These are phyloP conservation scores for Columba livia DNA, from an alignment of 2,113 vertebrate genomes.

Conservation along the genomic window DNA sequence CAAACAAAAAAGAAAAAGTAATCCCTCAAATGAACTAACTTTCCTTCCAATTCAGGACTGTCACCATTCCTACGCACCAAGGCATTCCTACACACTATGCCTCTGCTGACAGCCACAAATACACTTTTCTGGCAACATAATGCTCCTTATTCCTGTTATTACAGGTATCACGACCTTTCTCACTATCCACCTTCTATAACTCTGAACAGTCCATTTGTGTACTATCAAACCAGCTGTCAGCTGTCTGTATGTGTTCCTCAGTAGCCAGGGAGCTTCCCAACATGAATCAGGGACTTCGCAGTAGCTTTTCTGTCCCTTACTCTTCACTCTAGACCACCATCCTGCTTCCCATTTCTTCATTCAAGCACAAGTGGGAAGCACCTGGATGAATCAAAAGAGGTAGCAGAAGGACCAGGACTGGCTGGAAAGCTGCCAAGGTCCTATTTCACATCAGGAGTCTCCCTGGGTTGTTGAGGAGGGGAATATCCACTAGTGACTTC, in stretches of 20 bases:
- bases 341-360: not conserved
- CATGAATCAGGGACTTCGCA: not conserved
- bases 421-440: constrained; percentile 1
- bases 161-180: not conserved
- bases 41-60: not conserved
- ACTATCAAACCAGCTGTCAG: not conserved
- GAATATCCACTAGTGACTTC: not conserved
- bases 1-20: no score
- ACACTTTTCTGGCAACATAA: not conserved
- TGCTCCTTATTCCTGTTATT: not conserved
- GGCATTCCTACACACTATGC: not conserved
- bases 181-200: not conserved
- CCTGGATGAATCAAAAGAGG: not conserved
- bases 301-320: not conserved
- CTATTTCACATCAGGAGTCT: not conserved
- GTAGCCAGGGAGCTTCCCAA: not conserved
- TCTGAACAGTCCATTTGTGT: not conserved
- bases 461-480: not conserved
- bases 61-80: not conserved
- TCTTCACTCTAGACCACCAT: not conserved
- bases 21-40: not conserved
- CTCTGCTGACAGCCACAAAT: not conserved
- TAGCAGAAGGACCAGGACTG: not conserved
- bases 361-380: not conserved
- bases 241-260: not conserved